phyloP scores from a whole-genome alignment of 2,113 vertebrate genomes.

The Isichthys henryi region DNA sequence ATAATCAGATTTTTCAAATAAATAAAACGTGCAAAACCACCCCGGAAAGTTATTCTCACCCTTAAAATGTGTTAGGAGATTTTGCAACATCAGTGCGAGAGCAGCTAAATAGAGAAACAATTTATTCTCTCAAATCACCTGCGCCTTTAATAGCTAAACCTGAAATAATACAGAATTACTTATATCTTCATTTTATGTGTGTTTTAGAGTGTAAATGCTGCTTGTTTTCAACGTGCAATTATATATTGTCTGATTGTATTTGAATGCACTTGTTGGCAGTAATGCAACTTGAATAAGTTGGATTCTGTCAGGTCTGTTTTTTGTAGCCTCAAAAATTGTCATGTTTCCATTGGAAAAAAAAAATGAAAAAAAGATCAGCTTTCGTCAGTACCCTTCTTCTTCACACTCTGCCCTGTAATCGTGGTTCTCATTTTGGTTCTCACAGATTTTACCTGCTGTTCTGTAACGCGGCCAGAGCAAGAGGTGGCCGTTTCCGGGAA shows the following conservation, averaged over 20 bases:
- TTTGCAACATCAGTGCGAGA: not conserved
- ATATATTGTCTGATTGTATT: not conserved
- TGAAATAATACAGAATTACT: not conserved
- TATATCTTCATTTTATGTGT: not conserved
- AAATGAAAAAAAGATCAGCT: slow-evolving; percentile 32
- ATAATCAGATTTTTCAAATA: not conserved
- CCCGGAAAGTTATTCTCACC: not conserved
- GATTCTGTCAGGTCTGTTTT: slow-evolving; percentile 62
- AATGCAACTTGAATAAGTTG: not conserved
- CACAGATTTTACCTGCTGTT: slow-evolving; percentile 81
- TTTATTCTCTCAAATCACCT: not conserved
- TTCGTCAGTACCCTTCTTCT: not conserved
- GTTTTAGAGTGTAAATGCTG: not conserved
- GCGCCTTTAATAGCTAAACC: not conserved
- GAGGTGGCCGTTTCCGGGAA: slow-evolving; percentile 80
- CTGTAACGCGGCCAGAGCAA: slow-evolving; percentile 69
- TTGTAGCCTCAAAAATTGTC: slow-evolving; percentile 79
- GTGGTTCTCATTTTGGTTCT: slow-evolving; percentile 96
- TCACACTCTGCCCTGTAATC: slow-evolving; percentile 73
- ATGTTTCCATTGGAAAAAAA: slow-evolving; percentile 76
- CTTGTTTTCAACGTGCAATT: not conserved
- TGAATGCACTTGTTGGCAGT: not conserved
- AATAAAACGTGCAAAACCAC: not conserved
- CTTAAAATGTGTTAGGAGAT: not conserved
- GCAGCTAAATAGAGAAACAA: not conserved